Base-by-base conservation (phyloP, 2,888 invertebrate species). In the Stramonita haemastoma region DNA sequence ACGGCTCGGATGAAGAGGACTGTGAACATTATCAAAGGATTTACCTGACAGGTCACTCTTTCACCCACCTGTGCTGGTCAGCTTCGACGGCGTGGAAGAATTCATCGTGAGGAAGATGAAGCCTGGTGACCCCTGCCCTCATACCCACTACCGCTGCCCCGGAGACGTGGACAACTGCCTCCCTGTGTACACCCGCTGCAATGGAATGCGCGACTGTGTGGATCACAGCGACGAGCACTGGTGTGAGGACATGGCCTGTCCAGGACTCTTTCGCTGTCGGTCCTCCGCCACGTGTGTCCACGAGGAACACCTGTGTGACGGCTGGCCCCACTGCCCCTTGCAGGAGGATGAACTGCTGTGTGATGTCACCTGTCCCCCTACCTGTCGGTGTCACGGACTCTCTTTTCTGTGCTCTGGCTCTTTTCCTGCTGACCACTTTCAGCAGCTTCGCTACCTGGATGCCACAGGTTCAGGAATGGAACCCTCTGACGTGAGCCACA, bases 101-200 rank as follows among this genome's bases (percentile, higher is more conserved):
- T 29, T 83, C 0, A n/a, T 46, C 26, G 22, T 83, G 81, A 22
- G 5, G 2, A 46, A 36, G 29, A 46, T 83, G 46, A 46, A 13
- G 4, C 81, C 56, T 6, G 29, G 17, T 8, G 56, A 57, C 5
- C 26, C 57, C 29, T 85, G 84, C 13, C 84, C 84, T 15, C 29
- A 6, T 0, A 29, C 84, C n/a, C 84, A 85, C 84, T 85, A 57
- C 57, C n/a, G 56, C 13, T 85, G 84, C 19, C 84, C 57, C 0
- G 57, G 84, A 15, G 57, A 57, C 2, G 81, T 46, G 36, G n/a
- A 56, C 56, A 22, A 57, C 84, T 85, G 84, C 17, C 84, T 85
- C 15, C 84, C 84, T 57, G 84, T 85, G 57, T 85, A 57, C 84
- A 85, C 57, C 17, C 84, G 84, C 11, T 85, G 84, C 15, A 85